Conservation (phyloP, 2,797 vertebrate species). For the Lagorchestes hirsutus region DNA sequence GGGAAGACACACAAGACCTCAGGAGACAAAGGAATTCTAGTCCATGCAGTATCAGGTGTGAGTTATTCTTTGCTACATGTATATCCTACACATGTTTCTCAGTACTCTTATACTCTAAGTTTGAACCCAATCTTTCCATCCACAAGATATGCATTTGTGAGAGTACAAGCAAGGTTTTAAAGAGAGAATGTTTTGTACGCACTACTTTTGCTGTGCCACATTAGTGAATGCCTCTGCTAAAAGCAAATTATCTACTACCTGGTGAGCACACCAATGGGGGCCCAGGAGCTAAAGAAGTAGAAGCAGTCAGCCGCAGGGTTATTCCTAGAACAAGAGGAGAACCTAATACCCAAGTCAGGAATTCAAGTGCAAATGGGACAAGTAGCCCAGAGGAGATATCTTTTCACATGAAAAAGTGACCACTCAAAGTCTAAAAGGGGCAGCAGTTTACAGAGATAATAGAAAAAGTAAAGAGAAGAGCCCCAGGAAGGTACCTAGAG, state of each 20-base stretch:
- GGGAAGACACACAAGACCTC: not conserved
- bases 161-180: not conserved
- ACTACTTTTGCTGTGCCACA: not conserved
- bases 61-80: not conserved
- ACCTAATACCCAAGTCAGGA: not conserved
- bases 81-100: not conserved
- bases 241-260: not conserved
- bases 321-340: not conserved
- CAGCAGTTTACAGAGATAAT: not conserved
- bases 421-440: not conserved
- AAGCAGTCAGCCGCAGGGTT: not conserved
- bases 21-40: not conserved
- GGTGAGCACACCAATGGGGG: not conserved
- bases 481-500: not conserved
- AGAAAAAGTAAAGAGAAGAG: not conserved
- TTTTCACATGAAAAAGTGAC: not conserved
- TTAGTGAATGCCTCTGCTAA: not conserved
- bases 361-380: not conserved
- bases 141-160: not conserved
- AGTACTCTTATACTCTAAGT: not conserved
- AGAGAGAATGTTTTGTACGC: not conserved
- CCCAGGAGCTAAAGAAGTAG: not conserved
- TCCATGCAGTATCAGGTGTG: not conserved
- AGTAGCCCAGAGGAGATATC: not conserved
- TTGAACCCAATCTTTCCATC: not conserved